These are phyloP conservation scores for Thermophis baileyi DNA, from an alignment of 2,113 vertebrate genomes.

Conservation along the genomic window DNA sequence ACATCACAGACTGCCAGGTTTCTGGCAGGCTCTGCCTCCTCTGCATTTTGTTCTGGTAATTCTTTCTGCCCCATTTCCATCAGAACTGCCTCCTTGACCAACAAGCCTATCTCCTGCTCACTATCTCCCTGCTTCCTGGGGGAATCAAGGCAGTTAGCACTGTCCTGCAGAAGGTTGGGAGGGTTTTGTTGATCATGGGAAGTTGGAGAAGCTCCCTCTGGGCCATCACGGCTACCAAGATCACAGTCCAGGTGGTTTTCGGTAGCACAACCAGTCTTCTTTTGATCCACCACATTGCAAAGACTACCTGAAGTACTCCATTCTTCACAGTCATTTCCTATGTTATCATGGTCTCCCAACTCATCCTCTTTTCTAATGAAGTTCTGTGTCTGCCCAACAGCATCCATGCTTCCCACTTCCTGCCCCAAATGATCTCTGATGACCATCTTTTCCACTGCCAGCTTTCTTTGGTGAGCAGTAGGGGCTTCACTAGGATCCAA, in stretches of 20 bases:
- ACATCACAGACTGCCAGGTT: neutral
- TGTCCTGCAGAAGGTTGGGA: neutral
- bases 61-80: neutral
- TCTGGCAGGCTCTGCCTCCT: neutral
- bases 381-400: conserved; percentile 11
- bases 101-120: neutral
- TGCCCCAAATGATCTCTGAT: conserved; percentile 43
- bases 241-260: neutral
- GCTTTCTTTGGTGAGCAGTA: neutral
- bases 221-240: neutral
- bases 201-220: conserved; percentile 2
- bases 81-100: neutral
- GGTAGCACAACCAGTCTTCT: neutral
- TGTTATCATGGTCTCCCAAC: neutral
- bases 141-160: neutral
- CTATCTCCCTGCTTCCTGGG: neutral
- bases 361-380: conserved; percentile 7
- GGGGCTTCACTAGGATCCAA: neutral
- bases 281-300: neutral
- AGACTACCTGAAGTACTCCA: neutral
- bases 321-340: neutral
- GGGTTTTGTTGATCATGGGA: neutral
- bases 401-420: conserved; percentile 35
- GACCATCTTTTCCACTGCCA: conserved; percentile 52
- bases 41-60: neutral